A percentile compares a stretch with the other conserved stretches of the same genome.
Evolutionary conservation across 2,797 vertebrate genomes (phyloP).

Genomic region (Sebastolobus alascanus): DNA sequence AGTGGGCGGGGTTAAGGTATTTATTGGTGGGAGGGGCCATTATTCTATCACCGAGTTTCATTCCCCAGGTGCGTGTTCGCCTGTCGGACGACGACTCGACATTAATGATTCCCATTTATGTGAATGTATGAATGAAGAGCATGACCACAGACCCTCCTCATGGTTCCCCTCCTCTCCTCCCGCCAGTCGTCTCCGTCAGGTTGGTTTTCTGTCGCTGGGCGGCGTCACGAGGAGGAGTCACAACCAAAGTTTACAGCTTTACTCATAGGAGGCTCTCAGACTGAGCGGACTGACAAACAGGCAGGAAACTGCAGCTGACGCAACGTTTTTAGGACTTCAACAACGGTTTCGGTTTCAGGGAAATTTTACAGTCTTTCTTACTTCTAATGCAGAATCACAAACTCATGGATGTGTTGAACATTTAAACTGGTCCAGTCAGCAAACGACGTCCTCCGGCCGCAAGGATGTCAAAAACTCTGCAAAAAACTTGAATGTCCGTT

Average conservation of each 20-base stretch:
- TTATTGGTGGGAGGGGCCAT: constrained; percentile 60
- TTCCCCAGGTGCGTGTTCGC: constrained; percentile 30
- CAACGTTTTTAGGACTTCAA: neutral
- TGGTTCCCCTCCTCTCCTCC: neutral
- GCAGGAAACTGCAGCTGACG: neutral
- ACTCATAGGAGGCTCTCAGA: constrained; percentile 9
- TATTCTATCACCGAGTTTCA: constrained; percentile 14
- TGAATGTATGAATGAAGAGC: constrained; percentile 67
- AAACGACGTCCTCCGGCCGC: neutral
- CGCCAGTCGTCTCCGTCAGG: constrained; percentile 1
- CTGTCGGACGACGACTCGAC: constrained; percentile 10
- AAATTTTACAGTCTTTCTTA: neutral
- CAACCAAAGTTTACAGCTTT: constrained; percentile 72
- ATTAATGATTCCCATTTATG: constrained; percentile 49
- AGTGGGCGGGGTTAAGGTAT: constrained; percentile 43
- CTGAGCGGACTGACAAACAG: neutral
- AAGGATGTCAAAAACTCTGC: neutral
- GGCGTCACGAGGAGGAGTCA: constrained; percentile 22
- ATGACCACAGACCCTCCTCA: constrained; percentile 49
- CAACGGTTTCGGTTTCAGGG: neutral
- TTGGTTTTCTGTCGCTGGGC: constrained; percentile 11
- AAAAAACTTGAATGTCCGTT: neutral
- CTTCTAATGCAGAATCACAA: neutral
- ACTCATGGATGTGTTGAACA: neutral
- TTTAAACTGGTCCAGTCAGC: neutral